Conservation (phyloP, 2,113 vertebrate species). For the Halcyon malimbica region DNA sequence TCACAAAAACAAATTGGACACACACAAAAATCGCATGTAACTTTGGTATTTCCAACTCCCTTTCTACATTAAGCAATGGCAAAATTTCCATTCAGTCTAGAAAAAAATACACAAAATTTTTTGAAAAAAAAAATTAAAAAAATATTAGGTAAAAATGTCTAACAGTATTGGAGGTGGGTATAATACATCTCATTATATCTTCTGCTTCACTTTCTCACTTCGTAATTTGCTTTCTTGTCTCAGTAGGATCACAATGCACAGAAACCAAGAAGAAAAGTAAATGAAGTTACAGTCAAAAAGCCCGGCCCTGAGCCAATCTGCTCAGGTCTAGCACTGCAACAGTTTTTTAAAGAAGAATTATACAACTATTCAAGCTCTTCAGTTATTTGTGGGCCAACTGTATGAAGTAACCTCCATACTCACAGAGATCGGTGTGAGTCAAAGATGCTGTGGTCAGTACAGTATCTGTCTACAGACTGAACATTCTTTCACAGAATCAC, state of each 20-base stretch:
- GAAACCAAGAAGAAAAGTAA: background rate
- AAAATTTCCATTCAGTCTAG: slow-evolving; percentile 38
- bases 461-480: background rate
- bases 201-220: background rate
- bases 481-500: too few relatives aligned
- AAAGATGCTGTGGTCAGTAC: background rate
- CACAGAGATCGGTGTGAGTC: background rate
- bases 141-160: background rate
- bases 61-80: slow-evolving; percentile 43
- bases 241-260: background rate
- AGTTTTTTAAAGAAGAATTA: background rate
- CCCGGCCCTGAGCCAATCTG: background rate
- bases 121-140: background rate
- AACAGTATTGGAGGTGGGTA: background rate
- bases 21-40: background rate
- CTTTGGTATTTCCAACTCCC: background rate
- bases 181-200: background rate
- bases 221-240: background rate
- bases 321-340: background rate
- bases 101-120: slow-evolving; percentile 1
- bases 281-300: too few relatives aligned
- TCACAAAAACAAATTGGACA: background rate
- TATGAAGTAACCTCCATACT: background rate
- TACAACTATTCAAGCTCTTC: background rate
- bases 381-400: background rate